Conservation (phyloP, 2,797 vertebrate species). For the Malurus leucopterus region DNA sequence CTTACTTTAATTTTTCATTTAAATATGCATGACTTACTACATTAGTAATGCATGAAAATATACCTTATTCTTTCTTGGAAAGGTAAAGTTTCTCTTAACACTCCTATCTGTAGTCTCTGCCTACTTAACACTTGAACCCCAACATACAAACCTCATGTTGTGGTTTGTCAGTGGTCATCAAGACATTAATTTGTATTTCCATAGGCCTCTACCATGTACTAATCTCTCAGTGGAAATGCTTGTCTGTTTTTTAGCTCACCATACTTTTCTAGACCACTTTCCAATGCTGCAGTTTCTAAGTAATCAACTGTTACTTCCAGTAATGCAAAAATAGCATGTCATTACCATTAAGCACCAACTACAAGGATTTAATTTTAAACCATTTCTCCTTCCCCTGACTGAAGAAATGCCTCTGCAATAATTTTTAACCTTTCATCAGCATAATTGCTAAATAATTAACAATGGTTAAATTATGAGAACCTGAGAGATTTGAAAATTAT, state of each 20-base stretch:
- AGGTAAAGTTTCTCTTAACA: background rate
- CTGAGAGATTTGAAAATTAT: constrained; percentile 59
- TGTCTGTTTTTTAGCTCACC: constrained; percentile 6
- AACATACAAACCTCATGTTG: background rate
- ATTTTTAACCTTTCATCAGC: constrained; percentile 69
- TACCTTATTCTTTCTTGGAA: background rate
- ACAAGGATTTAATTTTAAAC: constrained; percentile 62
- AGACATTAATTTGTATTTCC: background rate
- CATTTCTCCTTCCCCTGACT: constrained; percentile 22
- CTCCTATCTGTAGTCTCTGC: background rate
- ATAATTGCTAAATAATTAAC: constrained; percentile 70
- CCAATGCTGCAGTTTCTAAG: constrained; percentile 37
- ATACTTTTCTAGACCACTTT: constrained; percentile 29
- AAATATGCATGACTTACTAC: background rate
- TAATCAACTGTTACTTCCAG: constrained; percentile 61
- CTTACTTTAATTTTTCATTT: background rate
- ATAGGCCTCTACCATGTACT: background rate
- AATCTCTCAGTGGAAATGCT: background rate
- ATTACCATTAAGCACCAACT: constrained; percentile 58
- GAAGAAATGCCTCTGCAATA: constrained; percentile 53
- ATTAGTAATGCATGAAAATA: background rate
- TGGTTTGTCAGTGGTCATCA: background rate
- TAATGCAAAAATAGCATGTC: constrained; percentile 62
- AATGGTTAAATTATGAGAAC: constrained; percentile 59
- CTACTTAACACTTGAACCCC: background rate